Evolutionary conservation across 2,797 vertebrate species (phyloP).

Genomic region (Mus spretus): DNA sequence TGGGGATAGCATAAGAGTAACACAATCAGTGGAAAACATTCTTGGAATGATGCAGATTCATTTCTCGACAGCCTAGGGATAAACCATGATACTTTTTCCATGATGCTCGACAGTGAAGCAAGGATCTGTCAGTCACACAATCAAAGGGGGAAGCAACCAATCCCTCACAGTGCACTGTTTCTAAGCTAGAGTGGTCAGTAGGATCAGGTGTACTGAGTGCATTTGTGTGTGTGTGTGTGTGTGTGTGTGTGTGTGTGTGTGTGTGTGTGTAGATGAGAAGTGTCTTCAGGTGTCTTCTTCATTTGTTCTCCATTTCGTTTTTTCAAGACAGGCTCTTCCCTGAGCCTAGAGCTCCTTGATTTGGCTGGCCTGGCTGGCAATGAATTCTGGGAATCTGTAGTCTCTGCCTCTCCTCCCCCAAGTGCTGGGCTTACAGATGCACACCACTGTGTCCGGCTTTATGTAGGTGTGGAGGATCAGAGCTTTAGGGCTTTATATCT

Average conservation of each 20-base stretch:
- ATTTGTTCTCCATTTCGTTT: neutral
- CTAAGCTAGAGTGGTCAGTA: neutral
- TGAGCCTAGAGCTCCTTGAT: neutral
- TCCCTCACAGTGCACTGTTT: neutral
- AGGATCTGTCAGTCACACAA: neutral
- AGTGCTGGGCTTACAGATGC: neutral
- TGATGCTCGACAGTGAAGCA: neutral
- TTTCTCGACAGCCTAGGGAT: neutral
- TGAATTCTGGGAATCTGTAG: neutral
- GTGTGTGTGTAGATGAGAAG: neutral
- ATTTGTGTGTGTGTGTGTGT: too few species aligned
- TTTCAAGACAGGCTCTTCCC: neutral
- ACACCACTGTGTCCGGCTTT: neutral
- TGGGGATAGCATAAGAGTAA: neutral
- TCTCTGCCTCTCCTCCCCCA: neutral
- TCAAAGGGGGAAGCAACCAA: neutral
- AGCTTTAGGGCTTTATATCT: neutral
- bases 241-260: neutral
- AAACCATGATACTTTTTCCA: neutral
- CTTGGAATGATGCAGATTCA: neutral
- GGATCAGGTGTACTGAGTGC: neutral
- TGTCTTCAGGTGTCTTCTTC: neutral
- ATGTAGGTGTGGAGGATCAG: neutral
- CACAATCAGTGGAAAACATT: neutral
- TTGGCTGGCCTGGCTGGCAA: neutral